A percentile compares a stretch with the other conserved stretches of the same genome.
phyloP scores from a whole-genome alignment of 2,888 invertebrate genomes.

The Neuroscelio doddi region DNA sequence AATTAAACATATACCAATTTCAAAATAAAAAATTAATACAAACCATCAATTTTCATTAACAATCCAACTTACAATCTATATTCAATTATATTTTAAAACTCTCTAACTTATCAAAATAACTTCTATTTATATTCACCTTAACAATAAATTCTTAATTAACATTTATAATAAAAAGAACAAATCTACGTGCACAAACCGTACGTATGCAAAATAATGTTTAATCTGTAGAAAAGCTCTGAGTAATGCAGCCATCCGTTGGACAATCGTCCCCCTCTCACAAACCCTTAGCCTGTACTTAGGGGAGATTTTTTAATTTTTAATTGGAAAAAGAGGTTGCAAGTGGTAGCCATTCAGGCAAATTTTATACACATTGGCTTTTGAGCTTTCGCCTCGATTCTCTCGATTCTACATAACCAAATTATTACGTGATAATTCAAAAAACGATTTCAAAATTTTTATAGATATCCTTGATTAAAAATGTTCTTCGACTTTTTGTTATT shows the following conservation, averaged over 20 bases:
- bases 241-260: constrained; percentile 60
- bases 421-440: too few relatives aligned
- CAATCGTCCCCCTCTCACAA: constrained; percentile 25
- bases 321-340: constrained; percentile 63
- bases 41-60: too few relatives aligned
- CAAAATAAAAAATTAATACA: too few relatives aligned
- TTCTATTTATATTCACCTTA: constrained; percentile 35
- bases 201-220: constrained; percentile 65
- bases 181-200: constrained; percentile 29
- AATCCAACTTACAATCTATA: constrained; percentile 10
- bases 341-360: constrained; percentile 21
- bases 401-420: not conserved
- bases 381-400: constrained; percentile 16
- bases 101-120: constrained; percentile 41
- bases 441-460: too few relatives aligned
- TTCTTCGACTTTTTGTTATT: too few relatives aligned
- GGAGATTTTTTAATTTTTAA: constrained; percentile 70
- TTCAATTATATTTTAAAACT: constrained; percentile 19
- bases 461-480: too few relatives aligned
- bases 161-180: constrained; percentile 48
- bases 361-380: constrained; percentile 29
- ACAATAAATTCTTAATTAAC: constrained; percentile 58
- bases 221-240: constrained; percentile 65
- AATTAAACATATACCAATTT: too few relatives aligned
- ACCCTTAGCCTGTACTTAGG: constrained; percentile 46